Conservation (phyloP, 2,113 vertebrate genomes). For the Neogale vison region DNA sequence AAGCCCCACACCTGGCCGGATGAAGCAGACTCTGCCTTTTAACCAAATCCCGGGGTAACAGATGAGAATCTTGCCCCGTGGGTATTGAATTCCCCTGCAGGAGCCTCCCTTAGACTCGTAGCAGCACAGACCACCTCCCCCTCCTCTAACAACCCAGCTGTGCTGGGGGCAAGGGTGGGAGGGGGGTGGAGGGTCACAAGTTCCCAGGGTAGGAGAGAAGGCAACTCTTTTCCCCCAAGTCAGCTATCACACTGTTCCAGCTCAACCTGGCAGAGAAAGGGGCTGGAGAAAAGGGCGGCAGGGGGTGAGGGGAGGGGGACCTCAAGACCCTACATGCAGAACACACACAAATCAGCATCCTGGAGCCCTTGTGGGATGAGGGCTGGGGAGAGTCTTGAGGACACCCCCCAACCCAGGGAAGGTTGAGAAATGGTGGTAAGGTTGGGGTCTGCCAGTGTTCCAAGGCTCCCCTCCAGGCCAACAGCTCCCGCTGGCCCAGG, state of each 20-base stretch:
- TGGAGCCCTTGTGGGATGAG: background rate
- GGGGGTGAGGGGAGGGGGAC: background rate
- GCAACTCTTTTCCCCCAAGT: background rate
- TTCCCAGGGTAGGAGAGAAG: background rate
- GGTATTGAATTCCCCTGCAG: background rate
- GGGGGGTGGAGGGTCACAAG: background rate
- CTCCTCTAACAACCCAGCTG: background rate
- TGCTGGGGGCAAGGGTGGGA: background rate
- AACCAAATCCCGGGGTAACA: no score
- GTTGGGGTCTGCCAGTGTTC: rapidly evolving
- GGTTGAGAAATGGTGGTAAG: no score
- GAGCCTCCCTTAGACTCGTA: rapidly evolving
- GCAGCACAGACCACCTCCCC: background rate
- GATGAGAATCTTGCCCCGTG: background rate
- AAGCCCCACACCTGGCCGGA: background rate
- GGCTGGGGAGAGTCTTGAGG: background rate
- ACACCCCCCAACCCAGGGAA: background rate
- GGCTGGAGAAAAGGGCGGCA: background rate
- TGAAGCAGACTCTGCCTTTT: background rate
- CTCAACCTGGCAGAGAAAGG: background rate
- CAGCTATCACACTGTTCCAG: no score
- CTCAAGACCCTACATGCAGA: no score
- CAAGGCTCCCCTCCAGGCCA: background rate
- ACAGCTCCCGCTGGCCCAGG: background rate
- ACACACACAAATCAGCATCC: background rate